Percentiles rank a stretch among this genome's conserved stretches.
These are phyloP conservation scores for Clupea harengus DNA, from an alignment of 2,113 vertebrate species.

Conservation along the genomic window DNA sequence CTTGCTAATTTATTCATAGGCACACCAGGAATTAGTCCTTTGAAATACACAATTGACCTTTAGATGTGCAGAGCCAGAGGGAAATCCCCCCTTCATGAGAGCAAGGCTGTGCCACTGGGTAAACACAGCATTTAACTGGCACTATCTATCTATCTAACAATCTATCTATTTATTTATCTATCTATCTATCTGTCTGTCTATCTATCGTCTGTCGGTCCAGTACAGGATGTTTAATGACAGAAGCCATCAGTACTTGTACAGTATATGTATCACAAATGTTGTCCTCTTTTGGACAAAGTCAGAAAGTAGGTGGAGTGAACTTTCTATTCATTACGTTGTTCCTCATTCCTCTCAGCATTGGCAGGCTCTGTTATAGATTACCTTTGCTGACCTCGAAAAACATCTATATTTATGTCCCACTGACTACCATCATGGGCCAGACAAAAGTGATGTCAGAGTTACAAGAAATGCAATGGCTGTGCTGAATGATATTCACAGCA, in stretches of 20 bases:
- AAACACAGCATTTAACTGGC: conserved; percentile 9
- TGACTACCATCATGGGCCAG: not conserved
- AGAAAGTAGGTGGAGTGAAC: too few relatives aligned
- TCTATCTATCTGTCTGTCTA: not conserved
- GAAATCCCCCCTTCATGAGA: conserved; percentile 30
- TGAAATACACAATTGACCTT: conserved; percentile 53
- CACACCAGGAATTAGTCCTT: conserved; percentile 44
- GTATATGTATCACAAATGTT: too few relatives aligned
- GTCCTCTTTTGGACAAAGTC: not conserved
- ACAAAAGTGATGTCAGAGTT: not conserved
- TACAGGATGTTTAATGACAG: too few relatives aligned
- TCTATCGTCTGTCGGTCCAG: not conserved
- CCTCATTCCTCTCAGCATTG: not conserved
- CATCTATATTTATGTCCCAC: too few relatives aligned
- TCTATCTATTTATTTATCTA: not conserved
- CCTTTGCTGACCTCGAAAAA: not conserved
- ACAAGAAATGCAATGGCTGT: not conserved
- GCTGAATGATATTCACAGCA: too few relatives aligned
- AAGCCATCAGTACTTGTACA: too few relatives aligned
- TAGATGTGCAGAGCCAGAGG: conserved; percentile 32
- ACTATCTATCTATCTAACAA: not conserved
- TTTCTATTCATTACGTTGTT: not conserved
- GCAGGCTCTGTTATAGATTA: not conserved
- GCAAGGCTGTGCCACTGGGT: conserved; percentile 6
- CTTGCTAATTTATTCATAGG: conserved; percentile 53